Percentiles rank a stretch among this genome's conserved stretches.
These are phyloP conservation scores for Zoroaster sp. DNA, from an alignment of 53 echinoderm and acorn worm genomes.

Conservation along the genomic window DNA sequence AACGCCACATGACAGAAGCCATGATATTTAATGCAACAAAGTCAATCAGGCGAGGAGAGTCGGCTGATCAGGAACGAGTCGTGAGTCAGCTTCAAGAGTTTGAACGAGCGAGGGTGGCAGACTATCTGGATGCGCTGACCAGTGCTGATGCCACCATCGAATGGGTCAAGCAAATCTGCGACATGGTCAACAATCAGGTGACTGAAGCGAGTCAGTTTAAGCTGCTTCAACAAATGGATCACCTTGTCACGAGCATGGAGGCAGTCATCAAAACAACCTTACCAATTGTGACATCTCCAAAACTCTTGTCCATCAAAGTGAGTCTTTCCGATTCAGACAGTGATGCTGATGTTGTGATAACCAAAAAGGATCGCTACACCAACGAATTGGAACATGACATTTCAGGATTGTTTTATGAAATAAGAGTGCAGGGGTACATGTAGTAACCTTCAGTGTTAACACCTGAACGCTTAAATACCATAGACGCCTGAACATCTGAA, in stretches of 20 bases:
- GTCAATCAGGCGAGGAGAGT: neutral
- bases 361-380: neutral
- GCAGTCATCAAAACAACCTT: neutral
- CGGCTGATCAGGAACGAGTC: neutral
- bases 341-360: neutral
- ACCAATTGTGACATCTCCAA: neutral
- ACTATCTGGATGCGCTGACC: neutral
- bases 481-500: too few species aligned
- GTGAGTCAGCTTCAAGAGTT: neutral
- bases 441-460: too few species aligned
- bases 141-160: neutral
- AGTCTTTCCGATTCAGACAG: neutral
- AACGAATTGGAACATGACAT: neutral
- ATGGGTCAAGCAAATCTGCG: neutral
- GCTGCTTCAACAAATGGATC: neutral
- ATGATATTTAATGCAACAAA: neutral
- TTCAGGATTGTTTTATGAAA: neutral
- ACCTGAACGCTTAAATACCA: too few species aligned
- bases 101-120: neutral
- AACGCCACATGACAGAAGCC: neutral
- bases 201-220: neutral
- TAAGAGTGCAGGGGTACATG: neutral
- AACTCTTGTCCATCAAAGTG: neutral
- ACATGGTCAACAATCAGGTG: neutral
- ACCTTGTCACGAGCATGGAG: neutral